Evolutionary conservation across 2,113 vertebrate genomes (phyloP).

Genomic region (Chionis minor): DNA sequence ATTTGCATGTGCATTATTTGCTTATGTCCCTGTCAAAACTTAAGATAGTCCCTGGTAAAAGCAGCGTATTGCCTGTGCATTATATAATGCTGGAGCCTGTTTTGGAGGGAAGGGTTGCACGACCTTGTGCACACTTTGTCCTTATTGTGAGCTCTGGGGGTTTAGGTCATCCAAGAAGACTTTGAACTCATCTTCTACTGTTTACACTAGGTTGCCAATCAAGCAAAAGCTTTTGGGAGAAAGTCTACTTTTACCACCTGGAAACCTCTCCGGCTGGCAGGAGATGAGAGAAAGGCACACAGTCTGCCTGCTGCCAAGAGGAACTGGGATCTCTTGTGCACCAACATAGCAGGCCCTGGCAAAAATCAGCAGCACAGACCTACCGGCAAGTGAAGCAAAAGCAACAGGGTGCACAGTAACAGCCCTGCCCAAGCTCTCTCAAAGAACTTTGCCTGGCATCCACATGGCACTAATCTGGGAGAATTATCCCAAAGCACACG

Average conservation of each 20-base stretch:
- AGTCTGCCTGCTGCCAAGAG: not conserved
- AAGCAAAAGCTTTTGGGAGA: conserved; percentile 13
- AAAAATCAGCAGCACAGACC: not conserved
- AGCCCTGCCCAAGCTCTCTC: not conserved
- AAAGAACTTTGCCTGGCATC: not conserved
- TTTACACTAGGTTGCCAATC: not conserved
- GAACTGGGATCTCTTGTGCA: not conserved
- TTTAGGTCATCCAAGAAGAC: not conserved
- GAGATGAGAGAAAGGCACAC: not conserved
- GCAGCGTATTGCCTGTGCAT: not conserved
- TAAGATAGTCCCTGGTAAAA: not conserved
- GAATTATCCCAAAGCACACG: not conserved
- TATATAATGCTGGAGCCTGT: not conserved
- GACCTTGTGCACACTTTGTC: not conserved
- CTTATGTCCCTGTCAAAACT: not conserved
- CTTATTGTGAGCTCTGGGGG: not conserved
- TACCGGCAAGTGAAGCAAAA: not conserved
- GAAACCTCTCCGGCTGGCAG: conserved; percentile 24
- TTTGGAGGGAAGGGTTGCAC: not conserved
- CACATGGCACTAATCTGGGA: not conserved
- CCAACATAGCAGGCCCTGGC: not conserved
- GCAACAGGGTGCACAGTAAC: not conserved
- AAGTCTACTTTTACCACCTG: conserved; percentile 26
- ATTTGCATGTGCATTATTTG: not conserved
- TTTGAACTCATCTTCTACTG: not conserved